Base-by-base conservation (phyloP, 2,797 vertebrate species). In the Ataeniobius toweri region DNA sequence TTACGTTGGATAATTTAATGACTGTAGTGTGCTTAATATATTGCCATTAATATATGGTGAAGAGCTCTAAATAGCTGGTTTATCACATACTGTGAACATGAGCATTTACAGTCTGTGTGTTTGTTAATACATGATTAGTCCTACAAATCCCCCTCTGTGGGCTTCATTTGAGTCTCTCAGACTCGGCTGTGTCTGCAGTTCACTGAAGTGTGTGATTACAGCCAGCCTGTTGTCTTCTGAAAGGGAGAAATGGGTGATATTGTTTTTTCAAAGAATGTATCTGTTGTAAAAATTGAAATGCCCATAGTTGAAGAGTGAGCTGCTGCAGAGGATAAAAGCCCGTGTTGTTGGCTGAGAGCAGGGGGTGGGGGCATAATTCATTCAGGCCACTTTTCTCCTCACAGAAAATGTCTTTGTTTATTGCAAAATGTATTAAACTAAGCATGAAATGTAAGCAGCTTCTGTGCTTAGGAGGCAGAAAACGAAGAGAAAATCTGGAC, bases 391-490 rank as follows among this genome's bases (percentile, higher is more conserved):
- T 88, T 88, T 85, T 75, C 80, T 78, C 75, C 76, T 78, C 83
- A 91, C 88, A 70, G 76, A 75, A 81, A 81, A 81, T 84, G 76
- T 88, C 88, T 87, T 83, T 79, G 78, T 92, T 89, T 86, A 79
- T 89, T 80, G 83, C 76, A 68, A 79, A 83, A 77, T 89, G 87
- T 92, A 92, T 93, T 88, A 86, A 86, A 89, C 71, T 13, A 76
- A 80, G 73, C 82, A 16, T 91, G 87, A 93, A 89, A 85, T 77
- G 82, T 91, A 88, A 89, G 90, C 86, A 79, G 77, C 92, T 94
- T 91, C 80, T 78, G 78, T 51, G 50, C 71, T n/a, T 24, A 80
- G 50, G 65, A 80, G 28, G 71, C 50, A 39, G 18, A 74, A 65
- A 76, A 75, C 26, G 69, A 69, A 58, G 80, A 84, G 74, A 56